Evolutionary conservation across 2,888 invertebrate species (phyloP), one percentile per base, ranked within the genome.

Genomic region (Drosophila putrida): DNA sequence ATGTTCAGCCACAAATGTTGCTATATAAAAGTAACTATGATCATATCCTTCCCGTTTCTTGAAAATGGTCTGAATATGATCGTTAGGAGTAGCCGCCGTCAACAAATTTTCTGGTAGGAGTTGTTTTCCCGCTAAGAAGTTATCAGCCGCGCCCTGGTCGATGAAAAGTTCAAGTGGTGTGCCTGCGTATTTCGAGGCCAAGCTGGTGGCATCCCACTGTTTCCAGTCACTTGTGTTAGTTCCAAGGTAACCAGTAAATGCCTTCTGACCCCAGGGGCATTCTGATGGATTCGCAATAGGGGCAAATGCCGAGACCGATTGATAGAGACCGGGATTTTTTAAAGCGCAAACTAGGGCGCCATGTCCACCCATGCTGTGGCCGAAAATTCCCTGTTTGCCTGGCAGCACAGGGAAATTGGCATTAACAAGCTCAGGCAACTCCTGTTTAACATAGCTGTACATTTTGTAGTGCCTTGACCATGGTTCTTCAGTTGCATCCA

Each of bases 321-420:
- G 95, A 93, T 96, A 99, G 63, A 96, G 93, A 11, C 96, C 97
- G 9, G 98, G 98, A 93, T 98, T 98, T 92, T 97, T 97, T 43
- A 99, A 93, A 5, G 97, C 96, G 90, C 96, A 96, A 57, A 98
- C 95, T 49, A 99, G 92, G 13, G 99, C 98, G 33, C 99, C 99
- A 93, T 99, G 99, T 27, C 99, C 99, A 67, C 99, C 99, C 99
- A 99, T 99, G 90, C 98, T 98, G 86, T 97, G 96, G 0, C 97
- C 97, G 94, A 95, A 96, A 68, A 97, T 96, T 10, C 96, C 96
- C 83, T 95, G 94, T 82, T 94, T 94, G 9, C 94, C 94, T 20
- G 93, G 90, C 3, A 92, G 64, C 0, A 93, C 94, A 3, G 95
- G 94, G 87, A 99, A 98, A 85, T 97, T 96, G 49, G 94, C 93